Conservation (phyloP, 1,140 invertebrate genomes). For the Drosophila orosa region DNA sequence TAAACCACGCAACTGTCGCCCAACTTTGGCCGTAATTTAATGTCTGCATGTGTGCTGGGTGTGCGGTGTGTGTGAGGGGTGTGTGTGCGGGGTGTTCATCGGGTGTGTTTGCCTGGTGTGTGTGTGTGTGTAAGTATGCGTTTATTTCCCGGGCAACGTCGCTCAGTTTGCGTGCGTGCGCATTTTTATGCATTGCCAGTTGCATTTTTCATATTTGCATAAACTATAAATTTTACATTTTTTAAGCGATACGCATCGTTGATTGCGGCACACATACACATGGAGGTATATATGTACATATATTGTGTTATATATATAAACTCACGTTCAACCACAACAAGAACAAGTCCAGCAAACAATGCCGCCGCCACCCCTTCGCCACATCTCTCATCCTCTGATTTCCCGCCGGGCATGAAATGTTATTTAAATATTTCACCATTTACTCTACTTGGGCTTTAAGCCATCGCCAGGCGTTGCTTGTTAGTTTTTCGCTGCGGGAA, state of each 20-base stretch:
- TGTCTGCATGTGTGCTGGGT: conserved; percentile 48
- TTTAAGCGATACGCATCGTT: conserved; percentile 83
- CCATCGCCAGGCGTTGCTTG: conserved; percentile 19
- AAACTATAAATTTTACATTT: conserved; percentile 83
- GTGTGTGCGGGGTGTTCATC: conserved; percentile 15
- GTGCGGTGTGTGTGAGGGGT: conserved; percentile 1
- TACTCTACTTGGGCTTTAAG: conserved; percentile 52
- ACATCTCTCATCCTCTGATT: conserved; percentile 18
- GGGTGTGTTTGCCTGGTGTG: conserved; percentile 39
- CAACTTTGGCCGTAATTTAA: conserved; percentile 81
- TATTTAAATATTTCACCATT: conserved; percentile 75
- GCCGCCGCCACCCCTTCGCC: background rate
- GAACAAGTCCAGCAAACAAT: conserved; percentile 57
- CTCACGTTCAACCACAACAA: conserved; percentile 52
- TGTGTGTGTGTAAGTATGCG: conserved; percentile 39
- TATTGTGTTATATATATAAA: conserved; percentile 10
- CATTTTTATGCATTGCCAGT: conserved; percentile 83
- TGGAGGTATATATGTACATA: conserved; percentile 6
- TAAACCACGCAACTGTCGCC: conserved; percentile 82
- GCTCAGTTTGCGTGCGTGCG: conserved; percentile 80
- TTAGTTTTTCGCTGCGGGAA: conserved; percentile 15
- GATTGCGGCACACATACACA: conserved; percentile 58
- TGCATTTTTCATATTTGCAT: conserved; percentile 83
- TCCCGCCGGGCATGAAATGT: conserved; percentile 45
- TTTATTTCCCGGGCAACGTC: conserved; percentile 35